Conservation (phyloP, 2,797 vertebrate species). For the Argya squamiceps region DNA sequence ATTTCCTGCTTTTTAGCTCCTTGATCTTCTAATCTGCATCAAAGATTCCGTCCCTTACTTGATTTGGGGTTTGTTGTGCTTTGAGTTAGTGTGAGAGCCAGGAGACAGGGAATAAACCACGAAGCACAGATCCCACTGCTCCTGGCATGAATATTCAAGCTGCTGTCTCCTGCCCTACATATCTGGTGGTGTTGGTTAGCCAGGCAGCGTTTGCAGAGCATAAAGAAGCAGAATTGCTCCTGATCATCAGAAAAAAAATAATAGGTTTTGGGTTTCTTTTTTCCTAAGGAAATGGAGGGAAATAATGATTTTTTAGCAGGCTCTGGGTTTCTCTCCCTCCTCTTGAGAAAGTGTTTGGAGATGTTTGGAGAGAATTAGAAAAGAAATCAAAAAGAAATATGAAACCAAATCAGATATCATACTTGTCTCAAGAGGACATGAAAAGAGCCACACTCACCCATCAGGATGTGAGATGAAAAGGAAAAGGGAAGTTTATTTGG, state of each 20-base stretch:
- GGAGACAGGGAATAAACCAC: background rate
- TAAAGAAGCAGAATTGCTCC: background rate
- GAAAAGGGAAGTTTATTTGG: no score
- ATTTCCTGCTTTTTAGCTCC: conserved; percentile 10
- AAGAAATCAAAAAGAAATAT: background rate
- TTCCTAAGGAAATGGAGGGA: background rate
- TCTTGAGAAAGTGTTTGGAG: background rate
- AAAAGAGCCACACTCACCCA: no score
- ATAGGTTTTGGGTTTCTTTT: accelerated
- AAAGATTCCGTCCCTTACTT: background rate
- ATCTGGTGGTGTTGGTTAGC: background rate
- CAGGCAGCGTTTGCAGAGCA: background rate
- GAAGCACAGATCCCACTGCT: background rate
- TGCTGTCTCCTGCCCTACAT: background rate
- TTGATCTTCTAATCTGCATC: conserved; percentile 40
- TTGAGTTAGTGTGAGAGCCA: background rate
- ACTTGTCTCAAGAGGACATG: no score
- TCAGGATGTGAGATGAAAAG: no score
- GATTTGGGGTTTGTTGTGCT: conserved; percentile 10
- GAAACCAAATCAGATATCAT: background rate
- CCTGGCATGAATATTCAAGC: conserved; percentile 1
- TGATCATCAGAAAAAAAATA: background rate
- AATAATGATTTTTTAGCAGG: background rate
- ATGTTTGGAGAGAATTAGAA: no score
- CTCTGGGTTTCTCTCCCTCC: background rate